These are phyloP conservation scores for Drosophila fungiperda DNA, from an alignment of 2,888 invertebrate genomes.

Conservation along the genomic window DNA sequence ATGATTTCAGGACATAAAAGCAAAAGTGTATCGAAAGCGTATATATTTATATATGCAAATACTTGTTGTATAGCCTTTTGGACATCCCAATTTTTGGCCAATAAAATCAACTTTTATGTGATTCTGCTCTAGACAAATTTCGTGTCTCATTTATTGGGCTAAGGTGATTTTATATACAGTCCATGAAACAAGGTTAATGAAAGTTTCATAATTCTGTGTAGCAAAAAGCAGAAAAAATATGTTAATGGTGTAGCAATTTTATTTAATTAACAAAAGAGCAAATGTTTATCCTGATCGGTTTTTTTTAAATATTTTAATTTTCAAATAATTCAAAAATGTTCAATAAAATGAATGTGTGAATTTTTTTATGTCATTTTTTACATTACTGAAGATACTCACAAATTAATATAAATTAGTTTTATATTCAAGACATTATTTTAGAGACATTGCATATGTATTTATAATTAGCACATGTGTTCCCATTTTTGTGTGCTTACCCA, in stretches of 20 bases:
- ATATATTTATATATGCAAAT: not conserved
- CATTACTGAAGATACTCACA: not conserved
- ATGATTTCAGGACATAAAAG: constrained; percentile 35
- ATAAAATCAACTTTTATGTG: constrained; percentile 39
- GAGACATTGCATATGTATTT: not conserved
- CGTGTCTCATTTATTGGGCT: not conserved
- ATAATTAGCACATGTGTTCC: not conserved
- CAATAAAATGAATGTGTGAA: not conserved
- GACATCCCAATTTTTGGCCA: constrained; percentile 19
- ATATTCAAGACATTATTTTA: not conserved
- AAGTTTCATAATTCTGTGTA: not conserved
- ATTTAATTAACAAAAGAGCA: not conserved
- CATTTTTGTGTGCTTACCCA: not conserved
- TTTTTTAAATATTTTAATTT: not conserved
- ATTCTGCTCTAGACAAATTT: constrained; percentile 2
- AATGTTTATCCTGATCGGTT: not conserved
- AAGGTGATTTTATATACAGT: constrained; percentile 1
- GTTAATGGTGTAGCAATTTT: not conserved
- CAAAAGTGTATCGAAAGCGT: constrained; percentile 34
- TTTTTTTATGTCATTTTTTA: not conserved
- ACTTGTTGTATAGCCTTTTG: constrained; percentile 2
- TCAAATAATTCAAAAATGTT: not conserved
- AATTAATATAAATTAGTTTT: not conserved
- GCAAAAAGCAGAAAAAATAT: not conserved
- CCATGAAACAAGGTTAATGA: not conserved